Evolutionary conservation across 35 echinoderm and acorn worm species (phyloP), one percentile per base, ranked within the genome.

Genomic region (Lytechinus pictus): DNA sequence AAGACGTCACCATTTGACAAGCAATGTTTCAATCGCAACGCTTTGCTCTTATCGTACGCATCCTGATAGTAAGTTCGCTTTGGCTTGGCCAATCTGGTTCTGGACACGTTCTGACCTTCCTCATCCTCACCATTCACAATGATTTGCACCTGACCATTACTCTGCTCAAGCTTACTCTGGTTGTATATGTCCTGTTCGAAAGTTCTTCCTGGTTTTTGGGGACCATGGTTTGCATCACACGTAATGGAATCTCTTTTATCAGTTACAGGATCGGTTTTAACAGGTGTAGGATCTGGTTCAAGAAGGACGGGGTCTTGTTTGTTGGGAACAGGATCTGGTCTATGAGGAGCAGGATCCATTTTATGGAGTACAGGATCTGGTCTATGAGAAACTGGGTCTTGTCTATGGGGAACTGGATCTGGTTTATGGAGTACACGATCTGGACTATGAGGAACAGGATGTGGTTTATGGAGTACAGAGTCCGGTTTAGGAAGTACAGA

Each of bases 181-280:
- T 93, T 28, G 27, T 93, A 93, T 10, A 93, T 57, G n/a, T 93
- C 92, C n/a, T 93, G 92, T 27, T 54, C 92, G 28, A 55, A 93
- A 24, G 92, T 93, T 55, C 92, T 54, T 57, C 4, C 14, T 53
- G 92, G 92, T 57, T 93, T 93, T 27, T 55, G 53, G 55, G 92
- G 91, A 54, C 16, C 91, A 24, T 19, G 29, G 8, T 33, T 9
- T 92, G 11, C 91, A 24, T 88, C 86, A 28, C 33, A 44, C 33
- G 33, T 44, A 44, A 44, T 44, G 33, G 33, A 44, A 44, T 44
- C 33, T 44, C 33, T 44, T 44, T 2, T 44, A 44, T 44, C 33
- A 44, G 33, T 44, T 44, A 44, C 33, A 44, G 33, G 33, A 44
- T 44, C 33, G 33, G 33, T 44, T 44, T 44, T 44, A 44, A 2